Conservation (phyloP, 2,888 invertebrate species). For the Scaptomyza caliginosa region DNA sequence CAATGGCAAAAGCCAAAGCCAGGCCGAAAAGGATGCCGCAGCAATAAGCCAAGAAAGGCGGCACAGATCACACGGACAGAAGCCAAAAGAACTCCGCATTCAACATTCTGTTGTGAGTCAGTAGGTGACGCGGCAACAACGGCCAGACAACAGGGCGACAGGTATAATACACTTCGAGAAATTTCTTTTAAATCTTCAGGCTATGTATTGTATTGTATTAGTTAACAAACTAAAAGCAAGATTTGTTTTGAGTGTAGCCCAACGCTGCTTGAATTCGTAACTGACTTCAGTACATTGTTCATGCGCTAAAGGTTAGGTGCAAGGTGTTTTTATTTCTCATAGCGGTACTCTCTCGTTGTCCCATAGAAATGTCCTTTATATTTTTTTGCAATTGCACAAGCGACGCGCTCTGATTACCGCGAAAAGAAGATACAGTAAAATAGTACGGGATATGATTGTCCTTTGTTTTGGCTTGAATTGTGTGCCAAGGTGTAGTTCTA, state of each 20-base stretch:
- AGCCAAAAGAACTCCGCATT: slow-evolving; percentile 31
- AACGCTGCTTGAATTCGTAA: neutral
- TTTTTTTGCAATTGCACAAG: slow-evolving; percentile 69
- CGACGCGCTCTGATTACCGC: slow-evolving; percentile 66
- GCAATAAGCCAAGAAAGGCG: slow-evolving; percentile 59
- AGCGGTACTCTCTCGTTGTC: slow-evolving; percentile 25
- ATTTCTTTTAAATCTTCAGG: neutral
- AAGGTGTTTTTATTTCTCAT: slow-evolving; percentile 58
- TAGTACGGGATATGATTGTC: slow-evolving; percentile 33
- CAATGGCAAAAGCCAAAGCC: slow-evolving; percentile 41
- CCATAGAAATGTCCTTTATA: slow-evolving; percentile 4
- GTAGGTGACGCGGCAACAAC: slow-evolving; percentile 62
- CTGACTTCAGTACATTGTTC: slow-evolving; percentile 8
- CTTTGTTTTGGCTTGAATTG: slow-evolving; percentile 42
- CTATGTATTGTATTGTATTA: no score
- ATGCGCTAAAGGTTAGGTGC: slow-evolving; percentile 36
- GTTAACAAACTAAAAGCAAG: no score
- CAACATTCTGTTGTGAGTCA: slow-evolving; percentile 56
- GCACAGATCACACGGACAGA: slow-evolving; percentile 51
- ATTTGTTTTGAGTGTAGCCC: slow-evolving; percentile 34
- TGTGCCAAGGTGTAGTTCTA: slow-evolving; percentile 47
- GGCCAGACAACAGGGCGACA: slow-evolving; percentile 68
- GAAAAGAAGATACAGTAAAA: slow-evolving; percentile 14
- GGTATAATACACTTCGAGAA: slow-evolving; percentile 62
- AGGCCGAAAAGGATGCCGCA: slow-evolving; percentile 60